Base-by-base conservation (phyloP, 2,888 invertebrate genomes). In the Hololepta plana region DNA sequence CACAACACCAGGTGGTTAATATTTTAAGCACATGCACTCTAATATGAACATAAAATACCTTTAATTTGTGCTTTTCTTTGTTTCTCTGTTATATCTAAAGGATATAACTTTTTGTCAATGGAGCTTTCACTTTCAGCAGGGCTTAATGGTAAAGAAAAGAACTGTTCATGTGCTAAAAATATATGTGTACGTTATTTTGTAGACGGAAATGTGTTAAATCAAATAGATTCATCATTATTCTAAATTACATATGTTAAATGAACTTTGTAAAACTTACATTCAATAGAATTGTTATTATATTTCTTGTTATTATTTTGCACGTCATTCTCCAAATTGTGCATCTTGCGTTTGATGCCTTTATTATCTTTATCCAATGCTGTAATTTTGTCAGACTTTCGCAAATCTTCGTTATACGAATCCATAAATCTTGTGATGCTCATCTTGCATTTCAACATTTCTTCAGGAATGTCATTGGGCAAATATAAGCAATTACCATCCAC, bases 111-210 rank as follows among this genome's bases (percentile, higher is more conserved):
- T 24, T 40, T 35, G 27, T 40, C 42, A 20, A 35, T 32, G 2
- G 46, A 46, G 26, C 44, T 42, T 12, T 49, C 50, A 33, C 52
- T 51, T 23, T 48, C 50, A 3, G 51, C 47, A 2, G 51, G 51
- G 35, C 50, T 51, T 25, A 50, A 32, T 3, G 51, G 51, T 17
- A 50, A 35, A 13, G 41, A 35, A 36, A 50, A 49, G 17, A 35
- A 43, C 14, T 44, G 36, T 12, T 35, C 28, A 15, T 35, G 31
- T 31, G 27, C 25, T 34, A 28, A 23, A 29, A 27, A 15, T n/a
- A 23, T 11, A n/a, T 23, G 12, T 10, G 3, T 11, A 11, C 4
- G 3, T 23, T 23, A n/a, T 15, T 23, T 12, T 11, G 14, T 11
- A 22, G 12, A 6, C 23, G 23, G 8, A 17, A 17, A 17, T 7